A percentile compares a stretch with the other conserved stretches of the same genome.
phyloP scores from a whole-genome alignment of 1,140 invertebrate species.

The Brachionus paranguensis region DNA sequence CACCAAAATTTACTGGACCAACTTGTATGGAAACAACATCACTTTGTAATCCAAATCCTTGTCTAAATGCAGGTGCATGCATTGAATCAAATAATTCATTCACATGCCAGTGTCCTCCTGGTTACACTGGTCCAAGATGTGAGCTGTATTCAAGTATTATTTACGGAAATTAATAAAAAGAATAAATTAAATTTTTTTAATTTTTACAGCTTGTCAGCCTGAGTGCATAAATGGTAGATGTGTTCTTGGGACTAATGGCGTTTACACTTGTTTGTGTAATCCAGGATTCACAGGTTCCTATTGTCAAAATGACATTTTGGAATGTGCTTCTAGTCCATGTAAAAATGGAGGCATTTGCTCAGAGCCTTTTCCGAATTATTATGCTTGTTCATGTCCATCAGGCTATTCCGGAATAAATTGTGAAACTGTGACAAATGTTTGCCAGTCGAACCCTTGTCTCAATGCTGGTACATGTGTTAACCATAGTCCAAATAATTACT shows the following conservation, averaged over 20 bases:
- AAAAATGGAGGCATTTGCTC: conserved; percentile 80
- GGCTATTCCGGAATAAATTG: conserved; percentile 43
- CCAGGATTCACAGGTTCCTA: background rate
- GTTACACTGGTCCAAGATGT: conserved; percentile 16
- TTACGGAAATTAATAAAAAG: background rate
- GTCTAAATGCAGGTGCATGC: background rate
- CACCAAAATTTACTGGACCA: background rate
- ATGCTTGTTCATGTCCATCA: conserved; percentile 46
- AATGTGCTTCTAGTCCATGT: conserved; percentile 62
- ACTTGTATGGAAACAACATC: background rate
- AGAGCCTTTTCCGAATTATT: conserved; percentile 42
- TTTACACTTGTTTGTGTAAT: background rate
- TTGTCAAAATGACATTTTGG: conserved; percentile 1
- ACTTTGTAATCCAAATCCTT: background rate
- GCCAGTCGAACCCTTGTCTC: conserved; percentile 59
- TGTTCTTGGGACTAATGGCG: background rate
- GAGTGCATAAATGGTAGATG: conserved; percentile 16
- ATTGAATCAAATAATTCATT: conserved; percentile 22
- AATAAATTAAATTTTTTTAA: background rate
- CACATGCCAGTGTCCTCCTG: background rate
- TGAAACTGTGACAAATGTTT: conserved; percentile 41
- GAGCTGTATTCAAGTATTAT: background rate
- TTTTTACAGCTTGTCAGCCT: background rate
- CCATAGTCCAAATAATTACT: conserved; percentile 66
- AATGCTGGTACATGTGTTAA: conserved; percentile 80